Evolutionary conservation across 2,113 vertebrate species (phyloP).

Genomic region (Connochaetes taurinus): DNA sequence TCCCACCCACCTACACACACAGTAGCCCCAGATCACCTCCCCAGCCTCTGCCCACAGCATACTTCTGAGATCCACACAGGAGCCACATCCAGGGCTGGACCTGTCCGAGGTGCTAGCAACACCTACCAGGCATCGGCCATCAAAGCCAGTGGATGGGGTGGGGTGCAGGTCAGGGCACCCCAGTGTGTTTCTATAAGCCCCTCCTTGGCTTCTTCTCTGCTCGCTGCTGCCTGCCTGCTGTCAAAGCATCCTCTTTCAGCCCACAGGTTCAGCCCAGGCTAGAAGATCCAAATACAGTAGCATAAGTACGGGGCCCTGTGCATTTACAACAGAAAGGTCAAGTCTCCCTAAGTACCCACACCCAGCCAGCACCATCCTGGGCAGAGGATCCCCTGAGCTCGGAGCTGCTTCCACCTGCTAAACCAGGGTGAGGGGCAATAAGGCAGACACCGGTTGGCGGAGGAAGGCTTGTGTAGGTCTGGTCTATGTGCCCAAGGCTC

Average conservation of each 20-base stretch:
- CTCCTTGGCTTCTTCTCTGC: background rate
- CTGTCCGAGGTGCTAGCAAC: constrained; percentile 26
- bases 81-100: background rate
- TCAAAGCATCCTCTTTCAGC: background rate
- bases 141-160: background rate
- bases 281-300: background rate
- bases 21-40: background rate
- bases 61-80: background rate
- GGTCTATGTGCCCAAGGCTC: background rate
- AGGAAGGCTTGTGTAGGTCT: rapidly evolving
- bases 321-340: background rate
- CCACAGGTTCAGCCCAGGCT: background rate
- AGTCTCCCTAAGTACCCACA: background rate
- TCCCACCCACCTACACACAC: rapidly evolving
- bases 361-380: background rate
- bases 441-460: background rate
- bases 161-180: background rate
- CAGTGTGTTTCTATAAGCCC: rapidly evolving
- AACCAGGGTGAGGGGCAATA: background rate
- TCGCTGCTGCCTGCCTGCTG: background rate
- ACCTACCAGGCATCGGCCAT: background rate
- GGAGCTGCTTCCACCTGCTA: background rate
- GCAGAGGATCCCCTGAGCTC: background rate
- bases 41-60: background rate
- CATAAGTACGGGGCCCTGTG: rapidly evolving